phyloP scores from a whole-genome alignment of 2,888 invertebrate genomes.

The Mayetiola destructor region DNA sequence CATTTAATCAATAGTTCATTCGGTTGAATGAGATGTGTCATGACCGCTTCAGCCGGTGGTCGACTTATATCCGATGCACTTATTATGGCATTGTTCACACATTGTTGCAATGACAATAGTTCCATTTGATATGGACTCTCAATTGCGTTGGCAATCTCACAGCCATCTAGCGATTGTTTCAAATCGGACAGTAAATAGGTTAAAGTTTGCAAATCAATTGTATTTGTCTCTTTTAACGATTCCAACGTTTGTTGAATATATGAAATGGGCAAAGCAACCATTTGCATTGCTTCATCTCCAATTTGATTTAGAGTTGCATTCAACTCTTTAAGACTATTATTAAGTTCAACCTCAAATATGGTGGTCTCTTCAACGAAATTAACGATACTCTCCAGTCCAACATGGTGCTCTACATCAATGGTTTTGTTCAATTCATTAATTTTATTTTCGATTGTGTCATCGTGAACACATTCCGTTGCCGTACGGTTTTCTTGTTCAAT shows the following conservation, averaged over 20 bases:
- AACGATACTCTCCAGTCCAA: background rate
- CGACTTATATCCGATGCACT: background rate
- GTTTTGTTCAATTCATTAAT: background rate
- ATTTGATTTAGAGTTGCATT: background rate
- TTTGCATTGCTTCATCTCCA: background rate
- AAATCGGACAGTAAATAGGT: background rate
- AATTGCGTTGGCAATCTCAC: no score
- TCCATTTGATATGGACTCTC: background rate
- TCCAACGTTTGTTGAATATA: background rate
- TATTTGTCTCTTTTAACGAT: background rate
- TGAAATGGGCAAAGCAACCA: background rate
- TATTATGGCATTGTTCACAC: background rate
- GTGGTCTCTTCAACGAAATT: background rate
- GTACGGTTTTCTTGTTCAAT: background rate
- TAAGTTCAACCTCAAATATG: background rate
- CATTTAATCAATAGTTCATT: background rate
- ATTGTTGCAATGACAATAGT: background rate
- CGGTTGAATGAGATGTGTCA: background rate
- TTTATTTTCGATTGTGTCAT: background rate
- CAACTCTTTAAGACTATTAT: background rate
- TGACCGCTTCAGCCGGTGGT: background rate
- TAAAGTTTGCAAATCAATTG: slow-evolving; percentile 1
- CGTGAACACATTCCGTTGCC: background rate
- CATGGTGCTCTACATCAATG: background rate
- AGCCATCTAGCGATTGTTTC: background rate